Base-by-base conservation (phyloP, 2,888 invertebrate species). In the Sminthurides aquaticus region DNA sequence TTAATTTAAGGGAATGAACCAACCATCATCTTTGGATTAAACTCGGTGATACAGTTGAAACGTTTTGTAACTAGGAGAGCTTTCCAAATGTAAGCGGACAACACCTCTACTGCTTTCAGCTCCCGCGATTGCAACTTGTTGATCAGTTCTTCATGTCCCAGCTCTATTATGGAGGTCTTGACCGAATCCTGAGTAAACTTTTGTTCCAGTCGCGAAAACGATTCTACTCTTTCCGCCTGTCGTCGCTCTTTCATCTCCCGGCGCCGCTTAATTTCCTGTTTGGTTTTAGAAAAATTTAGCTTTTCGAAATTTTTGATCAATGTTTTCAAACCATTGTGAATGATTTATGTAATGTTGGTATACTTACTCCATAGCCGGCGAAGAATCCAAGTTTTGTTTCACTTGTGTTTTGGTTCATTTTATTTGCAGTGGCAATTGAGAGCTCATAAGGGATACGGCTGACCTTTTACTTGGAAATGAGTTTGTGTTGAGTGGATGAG, bases 41-140 rank as follows among this genome's bases (percentile, higher is more conserved):
- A 77, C 57, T 77, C 76, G 5, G 73, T 71, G 11, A 77, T 65
- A 59, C 76, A 77, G 69, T 76, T 77, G 63, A 67, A 69, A 65
- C 73, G 69, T 55, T 71, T 64, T 20, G 70, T 69, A 1, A 73
- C 72, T 56, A 67, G 56, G 8, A 76, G 26, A 11, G 76, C 71
- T 68, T 76, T 71, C 3, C 60, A 62, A 5, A 67, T 57, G 55
- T 60, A 73, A 11, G 71, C 71, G 11, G 55, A 49, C 1, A 73
- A 55, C 5, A 71, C 71, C 49, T 69, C 8, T 5, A 34, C 62
- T 1, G 68, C 67, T 8, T 34, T 64, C 3, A 71, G 57, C 20
- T 69, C 64, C 18, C 68, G 58, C 1, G 52, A 55, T 22, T 70
- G 70, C 1, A 73, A 60, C 25, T 57, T 67, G 3, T 55, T 60